Evolutionary conservation across 2,888 invertebrate genomes (phyloP).

Genomic region (Pyrrhosoma nymphula): DNA sequence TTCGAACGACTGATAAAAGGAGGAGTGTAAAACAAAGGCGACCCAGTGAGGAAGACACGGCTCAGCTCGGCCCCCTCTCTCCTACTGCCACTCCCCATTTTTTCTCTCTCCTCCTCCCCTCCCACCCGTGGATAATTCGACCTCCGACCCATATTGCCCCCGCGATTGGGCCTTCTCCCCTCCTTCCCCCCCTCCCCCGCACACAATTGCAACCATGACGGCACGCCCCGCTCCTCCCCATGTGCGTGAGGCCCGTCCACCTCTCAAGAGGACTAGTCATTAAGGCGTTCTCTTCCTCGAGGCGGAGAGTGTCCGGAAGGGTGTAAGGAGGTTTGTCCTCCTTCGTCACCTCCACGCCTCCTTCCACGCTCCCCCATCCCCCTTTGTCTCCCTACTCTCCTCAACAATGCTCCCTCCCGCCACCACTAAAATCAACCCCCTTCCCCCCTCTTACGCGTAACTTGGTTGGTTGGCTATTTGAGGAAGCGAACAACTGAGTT

Average conservation of each 20-base stretch:
- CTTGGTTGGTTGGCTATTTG: no score
- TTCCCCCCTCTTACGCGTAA: no score
- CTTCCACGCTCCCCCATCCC: no score
- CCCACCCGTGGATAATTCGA: not conserved
- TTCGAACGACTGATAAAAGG: conserved; percentile 9
- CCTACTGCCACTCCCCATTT: not conserved
- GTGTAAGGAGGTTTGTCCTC: no score
- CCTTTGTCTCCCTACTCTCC: no score
- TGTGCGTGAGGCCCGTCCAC: not conserved
- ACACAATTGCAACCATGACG: not conserved
- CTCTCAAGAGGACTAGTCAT: not conserved
- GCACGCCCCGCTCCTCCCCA: conserved; percentile 7
- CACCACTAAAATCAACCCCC: no score
- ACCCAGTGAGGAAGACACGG: not conserved
- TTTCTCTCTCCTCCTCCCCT: not conserved
- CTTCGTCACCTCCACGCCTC: no score
- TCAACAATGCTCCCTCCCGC: no score
- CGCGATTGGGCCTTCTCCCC: not conserved
- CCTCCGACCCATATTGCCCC: not conserved
- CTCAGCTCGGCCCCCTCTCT: not conserved
- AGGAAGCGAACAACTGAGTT: no score
- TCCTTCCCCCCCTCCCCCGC: not conserved
- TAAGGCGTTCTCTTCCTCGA: not conserved
- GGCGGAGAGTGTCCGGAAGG: not conserved
- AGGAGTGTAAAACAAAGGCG: conserved; percentile 10